A percentile compares a stretch with the other conserved stretches of the same genome.
phyloP scores from a whole-genome alignment of 2,797 vertebrate species.

The Brotula barbata region DNA sequence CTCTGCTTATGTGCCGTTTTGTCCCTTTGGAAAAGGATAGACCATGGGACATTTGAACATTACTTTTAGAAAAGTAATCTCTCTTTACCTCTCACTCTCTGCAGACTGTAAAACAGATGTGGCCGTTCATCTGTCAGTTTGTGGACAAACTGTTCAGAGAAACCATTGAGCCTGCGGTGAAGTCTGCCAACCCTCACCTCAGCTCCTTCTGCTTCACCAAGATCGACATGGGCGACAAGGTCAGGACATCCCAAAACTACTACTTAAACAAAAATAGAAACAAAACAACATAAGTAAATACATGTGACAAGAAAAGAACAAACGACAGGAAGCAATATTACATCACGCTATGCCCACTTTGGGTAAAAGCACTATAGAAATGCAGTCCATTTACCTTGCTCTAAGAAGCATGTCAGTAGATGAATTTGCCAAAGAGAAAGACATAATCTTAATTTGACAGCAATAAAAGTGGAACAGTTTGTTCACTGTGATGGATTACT shows the following conservation, averaged over 20 bases:
- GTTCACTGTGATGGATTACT: neutral
- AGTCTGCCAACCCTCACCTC: constrained; percentile 88
- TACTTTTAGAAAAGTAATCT: neutral
- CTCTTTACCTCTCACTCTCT: neutral
- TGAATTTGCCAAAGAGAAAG: too few relatives aligned
- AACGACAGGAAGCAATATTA: too few relatives aligned
- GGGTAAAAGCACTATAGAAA: too few relatives aligned
- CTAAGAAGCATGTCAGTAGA: too few relatives aligned
- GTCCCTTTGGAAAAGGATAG: too few relatives aligned
- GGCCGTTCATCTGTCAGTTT: constrained; percentile 97
- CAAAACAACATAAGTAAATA: too few relatives aligned
- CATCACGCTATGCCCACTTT: too few relatives aligned
- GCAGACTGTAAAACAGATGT: constrained; percentile 97
- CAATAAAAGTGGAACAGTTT: neutral
- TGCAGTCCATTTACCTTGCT: too few relatives aligned
- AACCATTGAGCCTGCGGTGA: constrained; percentile 93
- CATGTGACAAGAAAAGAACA: too few relatives aligned
- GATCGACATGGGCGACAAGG: constrained; percentile 95
- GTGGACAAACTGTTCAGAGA: constrained; percentile 95
- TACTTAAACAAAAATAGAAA: too few relatives aligned
- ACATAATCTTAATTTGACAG: neutral
- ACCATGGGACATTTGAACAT: too few relatives aligned
- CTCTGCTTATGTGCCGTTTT: too few relatives aligned
- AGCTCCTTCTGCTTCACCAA: constrained; percentile 94
- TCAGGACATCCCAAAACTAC: constrained; percentile 39